Evolutionary conservation across 35 echinoderm and acorn worm species (phyloP), one percentile per base, ranked within the genome.

Genomic region (Ptychodera flava): DNA sequence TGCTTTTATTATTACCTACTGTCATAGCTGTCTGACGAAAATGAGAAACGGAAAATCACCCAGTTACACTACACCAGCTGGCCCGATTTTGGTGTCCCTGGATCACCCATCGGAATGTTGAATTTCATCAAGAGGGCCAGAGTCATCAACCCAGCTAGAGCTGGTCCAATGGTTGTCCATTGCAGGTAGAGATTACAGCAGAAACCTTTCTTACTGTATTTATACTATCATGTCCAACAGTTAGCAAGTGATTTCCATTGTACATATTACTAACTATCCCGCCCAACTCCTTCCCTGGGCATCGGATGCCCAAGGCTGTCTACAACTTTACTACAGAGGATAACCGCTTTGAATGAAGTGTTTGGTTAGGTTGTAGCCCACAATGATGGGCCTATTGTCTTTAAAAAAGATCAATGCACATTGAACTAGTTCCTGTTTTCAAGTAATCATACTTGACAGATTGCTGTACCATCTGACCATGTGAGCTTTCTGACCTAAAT

Each of bases 21-120:
- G n/a, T n/a, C n/a, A n/a, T n/a, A n/a, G n/a, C n/a, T n/a, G n/a
- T n/a, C n/a, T n/a, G n/a, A n/a, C n/a, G n/a, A n/a, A n/a, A n/a
- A n/a, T n/a, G n/a, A n/a, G n/a, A n/a, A n/a, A n/a, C n/a, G 45
- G 45, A 64, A 64, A 64, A 81, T 97, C 36, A 93, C 77, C 15
- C 95, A 97, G 79, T 97, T 93, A 75, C 95, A 97, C 81, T 97
- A 88, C 84, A 37, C 92, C 16, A 92, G 89, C 28, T 97, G 95
- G 95, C 95, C 95, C 31, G 95, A 97, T 79, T 89, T 91, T 83
- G 95, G 90, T 34, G 80, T 90, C 31, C 95, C 95, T 30, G 84
- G 91, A n/a, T 97, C 93, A 76, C 92, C 95, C 12, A 87, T 89
- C 78, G 88, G 78, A 28, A 85, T 97, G 84, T 45, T 97, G 84